Evolutionary conservation across 2,888 invertebrate species (phyloP).

Genomic region (Apoda limacodes): DNA sequence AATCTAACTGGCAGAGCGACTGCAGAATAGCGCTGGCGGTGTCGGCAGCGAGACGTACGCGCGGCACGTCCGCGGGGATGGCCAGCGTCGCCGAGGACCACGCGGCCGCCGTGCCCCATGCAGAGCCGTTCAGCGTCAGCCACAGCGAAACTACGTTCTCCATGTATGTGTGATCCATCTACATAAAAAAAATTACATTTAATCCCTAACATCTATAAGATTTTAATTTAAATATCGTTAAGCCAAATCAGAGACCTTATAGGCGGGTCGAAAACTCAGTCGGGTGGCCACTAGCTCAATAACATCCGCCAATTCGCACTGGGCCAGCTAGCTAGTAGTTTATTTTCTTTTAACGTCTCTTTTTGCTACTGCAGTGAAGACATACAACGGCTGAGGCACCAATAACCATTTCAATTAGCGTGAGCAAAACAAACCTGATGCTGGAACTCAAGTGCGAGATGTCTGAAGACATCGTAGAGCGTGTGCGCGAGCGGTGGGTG

Average conservation of each 20-base stretch:
- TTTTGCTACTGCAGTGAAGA: not conserved
- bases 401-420: too few species aligned
- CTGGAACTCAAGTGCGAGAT: conserved; percentile 63
- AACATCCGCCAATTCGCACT: too few species aligned
- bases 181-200: conserved; percentile 18
- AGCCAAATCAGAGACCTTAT: too few species aligned
- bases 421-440: too few species aligned
- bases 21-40: conserved; percentile 49
- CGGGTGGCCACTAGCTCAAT: too few species aligned
- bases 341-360: not conserved
- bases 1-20: conserved; percentile 43
- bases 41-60: conserved; percentile 56
- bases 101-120: conserved; percentile 44
- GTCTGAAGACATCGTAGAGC: conserved; percentile 54
- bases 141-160: conserved; percentile 89
- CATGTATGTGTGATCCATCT: conserved; percentile 80
- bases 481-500: conserved; percentile 49
- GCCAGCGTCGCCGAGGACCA: conserved; percentile 42
- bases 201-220: too few species aligned
- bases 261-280: too few species aligned
- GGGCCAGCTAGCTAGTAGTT: not conserved
- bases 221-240: too few species aligned
- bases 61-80: conserved; percentile 55
- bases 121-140: conserved; percentile 83
- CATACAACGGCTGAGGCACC: too few species aligned